Conservation (phyloP, 2,113 vertebrate genomes). For the Pteruthius melanotis region DNA sequence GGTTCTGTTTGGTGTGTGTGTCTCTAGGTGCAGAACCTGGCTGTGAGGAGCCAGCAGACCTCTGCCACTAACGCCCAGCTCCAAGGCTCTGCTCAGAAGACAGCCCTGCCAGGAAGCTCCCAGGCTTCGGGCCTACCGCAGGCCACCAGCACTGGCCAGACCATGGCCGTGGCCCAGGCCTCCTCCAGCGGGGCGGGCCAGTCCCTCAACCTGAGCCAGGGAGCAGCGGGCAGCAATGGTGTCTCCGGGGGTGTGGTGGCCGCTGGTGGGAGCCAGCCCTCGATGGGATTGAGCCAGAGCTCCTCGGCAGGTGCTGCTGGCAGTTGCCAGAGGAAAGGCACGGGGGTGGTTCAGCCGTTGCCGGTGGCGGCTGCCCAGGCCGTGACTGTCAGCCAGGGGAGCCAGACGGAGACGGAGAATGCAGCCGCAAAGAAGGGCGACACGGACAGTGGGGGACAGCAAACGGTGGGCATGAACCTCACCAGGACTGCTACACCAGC, state of each 20-base stretch:
- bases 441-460: slow-evolving; percentile 66
- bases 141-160: slow-evolving; percentile 60
- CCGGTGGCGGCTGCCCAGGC: slow-evolving; percentile 69
- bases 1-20: background rate
- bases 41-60: slow-evolving; percentile 77
- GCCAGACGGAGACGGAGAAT: slow-evolving; percentile 75
- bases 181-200: slow-evolving; percentile 64
- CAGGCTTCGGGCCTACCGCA: slow-evolving; percentile 69
- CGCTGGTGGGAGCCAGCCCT: slow-evolving; percentile 53
- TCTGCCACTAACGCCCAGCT: slow-evolving; percentile 67
- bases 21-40: slow-evolving; percentile 80
- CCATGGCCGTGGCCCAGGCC: slow-evolving; percentile 67
- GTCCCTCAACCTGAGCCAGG: slow-evolving; percentile 78
- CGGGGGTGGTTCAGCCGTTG: slow-evolving; percentile 75
- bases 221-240: slow-evolving; percentile 59
- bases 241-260: slow-evolving; percentile 68
- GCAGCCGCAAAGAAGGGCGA: slow-evolving; percentile 73
- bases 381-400: slow-evolving; percentile 79
- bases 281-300: slow-evolving; percentile 58
- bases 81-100: slow-evolving; percentile 72
- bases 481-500: slow-evolving; percentile 79
- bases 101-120: slow-evolving; percentile 68
- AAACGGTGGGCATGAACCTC: slow-evolving; percentile 79
- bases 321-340: slow-evolving; percentile 75
- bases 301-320: slow-evolving; percentile 28